Base-by-base conservation (phyloP, 2,888 invertebrate species). In the Ditula angustiorana region DNA sequence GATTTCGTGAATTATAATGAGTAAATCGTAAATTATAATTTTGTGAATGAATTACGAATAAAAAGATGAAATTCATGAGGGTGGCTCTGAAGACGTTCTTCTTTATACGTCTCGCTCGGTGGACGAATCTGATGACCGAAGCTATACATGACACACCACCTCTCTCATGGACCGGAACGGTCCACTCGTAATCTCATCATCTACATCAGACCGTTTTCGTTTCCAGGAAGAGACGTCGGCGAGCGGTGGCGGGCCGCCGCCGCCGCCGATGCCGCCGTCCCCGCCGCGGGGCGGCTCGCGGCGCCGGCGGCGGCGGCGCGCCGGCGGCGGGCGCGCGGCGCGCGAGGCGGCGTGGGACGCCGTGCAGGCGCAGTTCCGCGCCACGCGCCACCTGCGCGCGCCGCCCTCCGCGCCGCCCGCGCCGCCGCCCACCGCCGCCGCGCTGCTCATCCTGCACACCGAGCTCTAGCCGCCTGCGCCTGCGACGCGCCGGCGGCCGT, bases 331-430 rank as follows among this genome's bases (percentile, higher is more conserved):
- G 60, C 55, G 50, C 61, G 67, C 65, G 47, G 58, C 58, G 35
- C 13, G 84, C 19, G 81, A 82, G 73, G 75, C 81, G 55, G 86
- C 81, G 59, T 89, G 88, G 89, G 85, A 80, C 75, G 90, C 88
- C 33, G 89, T 88, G 81, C 86, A 85, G 68, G 86, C 86, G 69
- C 88, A 89, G 85, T 67, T 89, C 66, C 81, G 79, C n/a, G 78
- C 83, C 72, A 66, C 76, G 69, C 73, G 64, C 57, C 46, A 59
- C 35, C 68, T 59, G 30, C 61, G 55, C 24, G 30, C 68, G 66
- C 67, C 67, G 52, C 67, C 58, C 68, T 50, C 71, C 74, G 64
- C 74, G 35, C 59, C 55, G 65, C 77, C 64, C 71, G 79, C 66
- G 74, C 78, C 21, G 59, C 82, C 61, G 71, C 79, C 62, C 74